Percentiles rank a stretch among this genome's conserved stretches.
These are phyloP conservation scores for Drosophila insularis DNA, from an alignment of 1,140 invertebrate species.

Conservation along the genomic window DNA sequence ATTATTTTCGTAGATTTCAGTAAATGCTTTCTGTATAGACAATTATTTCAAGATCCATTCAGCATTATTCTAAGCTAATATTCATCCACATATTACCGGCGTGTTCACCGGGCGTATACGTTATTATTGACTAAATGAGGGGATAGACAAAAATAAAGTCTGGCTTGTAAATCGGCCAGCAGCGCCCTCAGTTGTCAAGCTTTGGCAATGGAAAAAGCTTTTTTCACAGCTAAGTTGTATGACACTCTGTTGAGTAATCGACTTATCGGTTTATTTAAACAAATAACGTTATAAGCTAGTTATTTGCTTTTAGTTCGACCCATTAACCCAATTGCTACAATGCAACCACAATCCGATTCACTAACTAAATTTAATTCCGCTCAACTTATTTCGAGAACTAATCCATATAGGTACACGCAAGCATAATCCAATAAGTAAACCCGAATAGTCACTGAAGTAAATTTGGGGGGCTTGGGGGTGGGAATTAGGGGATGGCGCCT, in stretches of 20 bases:
- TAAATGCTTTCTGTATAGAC: no score
- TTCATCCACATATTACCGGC: no score
- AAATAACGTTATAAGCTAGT: not conserved
- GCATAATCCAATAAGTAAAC: slow-evolving; percentile 72
- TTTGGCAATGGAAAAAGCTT: not conserved
- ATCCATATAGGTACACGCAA: slow-evolving; percentile 49
- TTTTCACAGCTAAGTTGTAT: not conserved
- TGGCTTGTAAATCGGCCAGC: not conserved
- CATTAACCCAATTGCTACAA: slow-evolving; percentile 29
- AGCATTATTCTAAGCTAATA: no score
- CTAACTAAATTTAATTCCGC: slow-evolving; percentile 27
- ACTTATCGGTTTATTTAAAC: slow-evolving; percentile 1
- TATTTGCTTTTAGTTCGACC: slow-evolving; percentile 11
- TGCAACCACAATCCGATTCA: slow-evolving; percentile 54
- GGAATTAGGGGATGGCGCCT: slow-evolving; percentile 10
- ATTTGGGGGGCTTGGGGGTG: not conserved
- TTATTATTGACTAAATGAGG: no score
- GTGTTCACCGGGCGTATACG: no score
- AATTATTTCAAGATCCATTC: no score
- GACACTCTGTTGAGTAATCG: not conserved
- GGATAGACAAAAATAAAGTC: no score
- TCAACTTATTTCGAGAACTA: slow-evolving; percentile 54
- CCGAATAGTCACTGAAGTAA: slow-evolving; percentile 30
- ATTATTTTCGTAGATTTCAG: no score
- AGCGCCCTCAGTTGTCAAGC: not conserved